Evolutionary conservation across 2,888 invertebrate genomes (phyloP), one percentile per base, ranked within the genome.

Genomic region (Calameuta idolon): DNA sequence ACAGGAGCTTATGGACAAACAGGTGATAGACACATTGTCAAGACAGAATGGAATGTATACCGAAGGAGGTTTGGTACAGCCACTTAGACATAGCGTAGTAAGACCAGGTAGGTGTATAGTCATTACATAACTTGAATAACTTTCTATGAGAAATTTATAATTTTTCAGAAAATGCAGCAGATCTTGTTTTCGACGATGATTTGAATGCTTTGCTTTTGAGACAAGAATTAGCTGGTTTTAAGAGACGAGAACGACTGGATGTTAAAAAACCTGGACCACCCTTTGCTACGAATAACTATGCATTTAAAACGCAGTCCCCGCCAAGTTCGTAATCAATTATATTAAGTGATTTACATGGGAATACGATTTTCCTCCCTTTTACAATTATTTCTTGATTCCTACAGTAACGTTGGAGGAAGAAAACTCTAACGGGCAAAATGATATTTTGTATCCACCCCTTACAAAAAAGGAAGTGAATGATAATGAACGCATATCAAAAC

Each of bases 261-360:
- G 98, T 98, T 76, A 98, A 98, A 93, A 98, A 98, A 92, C 98
- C 98, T n/a, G 98, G 98, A 79, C 98, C 98, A 75, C 95, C 94
- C 80, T 95, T 95, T 92, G 94, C 95, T 88, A 94, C 94, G 79
- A 95, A 95, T 92, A 94, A 93, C 85, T 93, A 92, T 80, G 92
- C 92, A 34, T 93, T 93, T 80, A 92, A 92, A 83, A 84, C 76
- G n/a, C 83, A 83, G 73, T 80, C 81, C 68, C 40, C 75, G 30
- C 55, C 71, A 55, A 75, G 73, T 78, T 55, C 55, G 55, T 55
- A 55, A 55, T 55, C 23, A 55, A 9, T 55, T 9, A 55, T 23
- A 55, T 55, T 55, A 55, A 23, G 23, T 23, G 55, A 9, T 55
- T 23, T 9, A 71, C 1, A 9, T 71, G 71, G 30, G 30, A 30